Base-by-base conservation (phyloP, 2,797 vertebrate genomes). In the Sebastes minor region DNA sequence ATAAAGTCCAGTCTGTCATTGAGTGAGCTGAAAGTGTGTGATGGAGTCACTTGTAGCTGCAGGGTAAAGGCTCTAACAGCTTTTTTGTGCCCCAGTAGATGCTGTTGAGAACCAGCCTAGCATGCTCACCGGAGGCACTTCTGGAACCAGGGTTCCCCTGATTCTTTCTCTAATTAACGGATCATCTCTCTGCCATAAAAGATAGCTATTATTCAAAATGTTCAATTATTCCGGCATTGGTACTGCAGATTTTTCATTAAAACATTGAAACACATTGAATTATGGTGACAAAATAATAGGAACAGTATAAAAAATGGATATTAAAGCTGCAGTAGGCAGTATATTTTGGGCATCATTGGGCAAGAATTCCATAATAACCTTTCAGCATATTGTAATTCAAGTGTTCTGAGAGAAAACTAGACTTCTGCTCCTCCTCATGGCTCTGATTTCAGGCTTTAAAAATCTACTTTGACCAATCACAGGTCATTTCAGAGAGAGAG, bases 1-100 rank as follows among this genome's bases (percentile, higher is more conserved):
- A 81, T 20, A 74, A 22, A 23, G 60, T 70, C 56, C 69, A 77
- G 25, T 49, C 69, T 76, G 73, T 81, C 70, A 78, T 55, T 71
- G 70, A 70, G 16, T 12, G 30, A 69, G 59, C 57, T 73, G 28
- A 56, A 22, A 74, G 33, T 55, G 27, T 55, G 63, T 42, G 30
- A 23, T 53, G 32, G 64, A 71, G 60, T 80, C 63, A 76, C 62
- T 59, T 32, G 64, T 55, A 46, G 35, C 71, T 71, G 61, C 61
- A 70, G 60, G 75, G 71, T 38, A 60, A 72, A 49, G 23, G 9
- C 68, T 57, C 22, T 49, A 68, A 28, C 33, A 57, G 35, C 28
- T 33, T 63, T 56, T 22, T 46, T 56, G 57, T 68, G 64, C 9
- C 67, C 67, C 38, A 23, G 57, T 63, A 22, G 70, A 56, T 64